Percentiles rank a stretch among this genome's conserved stretches.
phyloP scores from a whole-genome alignment of 2,113 vertebrate genomes.

The Neodon shergylaensis region DNA sequence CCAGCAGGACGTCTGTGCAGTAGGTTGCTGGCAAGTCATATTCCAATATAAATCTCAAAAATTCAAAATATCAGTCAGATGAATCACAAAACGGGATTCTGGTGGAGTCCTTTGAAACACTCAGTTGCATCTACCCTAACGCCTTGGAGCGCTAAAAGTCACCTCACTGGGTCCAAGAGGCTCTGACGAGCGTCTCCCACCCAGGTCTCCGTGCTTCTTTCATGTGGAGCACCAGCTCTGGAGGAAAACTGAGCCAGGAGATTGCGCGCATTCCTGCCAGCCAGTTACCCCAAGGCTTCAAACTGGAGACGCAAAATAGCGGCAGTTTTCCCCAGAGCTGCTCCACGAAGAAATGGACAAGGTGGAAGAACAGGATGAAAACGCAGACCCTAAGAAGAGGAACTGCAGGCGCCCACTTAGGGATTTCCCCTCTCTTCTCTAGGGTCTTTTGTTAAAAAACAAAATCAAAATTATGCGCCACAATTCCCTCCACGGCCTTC shows the following conservation, averaged over 20 bases:
- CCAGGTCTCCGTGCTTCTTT: slow-evolving; percentile 48
- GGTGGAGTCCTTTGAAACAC: slow-evolving; percentile 59
- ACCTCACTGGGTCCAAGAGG: slow-evolving; percentile 21
- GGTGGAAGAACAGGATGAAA: slow-evolving; percentile 34
- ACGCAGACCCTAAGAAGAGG: slow-evolving; percentile 6
- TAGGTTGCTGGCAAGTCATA: slow-evolving; percentile 7
- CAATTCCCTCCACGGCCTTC: slow-evolving; percentile 68
- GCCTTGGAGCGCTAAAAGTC: slow-evolving; percentile 65
- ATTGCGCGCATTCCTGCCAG: slow-evolving; percentile 19
- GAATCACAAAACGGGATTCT: slow-evolving; percentile 59
- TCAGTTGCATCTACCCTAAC: slow-evolving; percentile 43
- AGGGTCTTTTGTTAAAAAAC: slow-evolving; percentile 68
- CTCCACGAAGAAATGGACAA: neutral
- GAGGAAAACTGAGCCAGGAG: slow-evolving; percentile 52
- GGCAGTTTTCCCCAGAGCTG: neutral
- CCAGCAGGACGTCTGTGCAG: neutral
- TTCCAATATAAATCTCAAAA: slow-evolving; percentile 55
- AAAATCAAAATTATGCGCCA: slow-evolving; percentile 74
- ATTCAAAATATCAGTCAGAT: slow-evolving; percentile 53
- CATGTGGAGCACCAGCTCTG: slow-evolving; percentile 38
- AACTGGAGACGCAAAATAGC: slow-evolving; percentile 52
- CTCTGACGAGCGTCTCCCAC: slow-evolving; percentile 61
- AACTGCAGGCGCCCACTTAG: slow-evolving; percentile 6
- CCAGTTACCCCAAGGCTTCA: slow-evolving; percentile 49
- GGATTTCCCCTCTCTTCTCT: slow-evolving; percentile 56